Base-by-base conservation (phyloP, 2,113 vertebrate species). In the Herpetotheres cachinnans region DNA sequence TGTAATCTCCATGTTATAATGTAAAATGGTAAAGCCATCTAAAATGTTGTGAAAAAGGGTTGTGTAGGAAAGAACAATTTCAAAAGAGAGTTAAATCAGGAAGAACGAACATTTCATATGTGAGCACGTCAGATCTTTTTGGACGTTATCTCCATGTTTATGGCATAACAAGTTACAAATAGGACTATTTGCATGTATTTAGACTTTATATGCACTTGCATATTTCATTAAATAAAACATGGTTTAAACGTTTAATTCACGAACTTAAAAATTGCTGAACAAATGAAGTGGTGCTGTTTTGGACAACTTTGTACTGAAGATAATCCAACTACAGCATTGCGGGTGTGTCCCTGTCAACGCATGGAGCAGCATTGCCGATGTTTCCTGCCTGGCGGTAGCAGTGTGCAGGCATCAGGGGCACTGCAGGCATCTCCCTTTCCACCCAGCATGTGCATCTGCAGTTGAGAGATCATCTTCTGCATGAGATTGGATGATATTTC, bases 141-240 rank as follows among this genome's bases (percentile, higher is more conserved):
- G 26, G 29, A 59, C 54, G 8, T 82, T 94, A 8, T 54, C 10
- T 62, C 78, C 44, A 4, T 4, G 13, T 82, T 81, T 36, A 42
- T 6, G 4, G 59, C 47, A 44, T 49, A 76, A 82, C 36, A 27
- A 55, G 38, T 86, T 81, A 79, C 94, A 88, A 79, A 13, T 8
- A 59, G 88, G 81, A 89, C 50, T 90, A 8, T 83, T 93, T 77
- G 52, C 50, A 21, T 76, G 36, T 67, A 58, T 56, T 81, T 85
- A 3, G 14, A 66, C 34, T 80, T 86, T 24, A 36, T 69, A 32
- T 83, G 73, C 83, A 80, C 89, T 80, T 95, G 50, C n/a, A 18
- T 95, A 82, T 93, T 95, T 96, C 44, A 95, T 96, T 66, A 85
- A 86, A 77, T 92, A 93, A 96, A 91, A 85, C 59, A 44, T n/a